A percentile compares a stretch with the other conserved stretches of the same genome.
phyloP scores from a whole-genome alignment of 1,140 invertebrate species.

The Zophobas atratus region DNA sequence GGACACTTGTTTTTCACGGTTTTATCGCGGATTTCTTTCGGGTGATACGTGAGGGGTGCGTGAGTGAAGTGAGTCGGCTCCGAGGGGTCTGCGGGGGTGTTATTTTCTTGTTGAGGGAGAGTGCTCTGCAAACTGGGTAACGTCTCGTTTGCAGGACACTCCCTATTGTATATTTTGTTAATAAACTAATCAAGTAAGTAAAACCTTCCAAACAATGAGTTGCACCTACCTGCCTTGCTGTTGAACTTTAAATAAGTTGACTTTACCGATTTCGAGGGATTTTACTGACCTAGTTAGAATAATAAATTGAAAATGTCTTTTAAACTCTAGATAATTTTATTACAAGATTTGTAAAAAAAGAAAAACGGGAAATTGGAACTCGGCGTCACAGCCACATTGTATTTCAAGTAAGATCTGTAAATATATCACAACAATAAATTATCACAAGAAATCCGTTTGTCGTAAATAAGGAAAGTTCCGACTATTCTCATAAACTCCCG shows the following conservation, averaged over 20 bases:
- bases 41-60: no score
- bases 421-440: slow-evolving; percentile 30
- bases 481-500: slow-evolving; percentile 26
- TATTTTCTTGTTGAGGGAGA: no score
- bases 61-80: no score
- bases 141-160: not conserved
- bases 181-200: not conserved
- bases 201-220: not conserved
- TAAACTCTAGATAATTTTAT: slow-evolving; percentile 3
- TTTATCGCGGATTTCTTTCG: no score
- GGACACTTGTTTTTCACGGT: no score
- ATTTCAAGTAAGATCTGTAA: slow-evolving; percentile 13
- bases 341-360: slow-evolving; percentile 11
- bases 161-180: not conserved
- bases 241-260: slow-evolving; percentile 17
- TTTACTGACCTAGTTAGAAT: slow-evolving; percentile 28
- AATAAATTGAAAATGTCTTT: slow-evolving; percentile 26
- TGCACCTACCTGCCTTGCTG: slow-evolving; percentile 12
- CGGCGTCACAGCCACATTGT: slow-evolving; percentile 15
- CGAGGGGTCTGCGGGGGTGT: no score
- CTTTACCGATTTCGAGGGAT: slow-evolving; percentile 9
- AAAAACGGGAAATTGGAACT: not conserved
- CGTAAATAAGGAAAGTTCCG: slow-evolving; percentile 23
- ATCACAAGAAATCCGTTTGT: slow-evolving; percentile 17
- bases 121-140: not conserved